A percentile compares a stretch with the other conserved stretches of the same genome.
phyloP scores from a whole-genome alignment of 2,888 invertebrate species.

The Metalampra italica region DNA sequence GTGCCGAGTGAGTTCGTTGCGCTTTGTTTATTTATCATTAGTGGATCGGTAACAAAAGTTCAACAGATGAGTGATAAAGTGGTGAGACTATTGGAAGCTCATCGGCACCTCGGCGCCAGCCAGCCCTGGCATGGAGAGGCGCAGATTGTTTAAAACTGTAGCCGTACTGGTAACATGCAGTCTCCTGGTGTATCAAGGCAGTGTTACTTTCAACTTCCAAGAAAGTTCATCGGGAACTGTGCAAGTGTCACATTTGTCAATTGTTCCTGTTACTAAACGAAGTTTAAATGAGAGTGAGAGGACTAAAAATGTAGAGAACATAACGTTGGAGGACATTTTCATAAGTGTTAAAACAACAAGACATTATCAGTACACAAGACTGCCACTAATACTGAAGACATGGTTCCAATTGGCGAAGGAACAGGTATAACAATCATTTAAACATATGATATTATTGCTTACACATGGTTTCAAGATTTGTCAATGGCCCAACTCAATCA shows the following conservation, averaged over 20 bases:
- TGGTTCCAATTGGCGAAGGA: conserved; percentile 96
- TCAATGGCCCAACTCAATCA: not conserved
- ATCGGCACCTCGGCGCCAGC: conserved; percentile 60
- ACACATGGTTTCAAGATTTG: too few relatives aligned
- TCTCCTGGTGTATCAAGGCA: conserved; percentile 80
- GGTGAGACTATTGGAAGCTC: conserved; percentile 46
- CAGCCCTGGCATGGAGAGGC: conserved; percentile 66
- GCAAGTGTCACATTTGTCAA: conserved; percentile 63
- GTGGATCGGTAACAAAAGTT: conserved; percentile 59
- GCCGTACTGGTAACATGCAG: conserved; percentile 77
- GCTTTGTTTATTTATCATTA: conserved; percentile 49
- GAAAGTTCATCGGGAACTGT: conserved; percentile 63
- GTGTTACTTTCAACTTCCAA: conserved; percentile 70
- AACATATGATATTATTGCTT: conserved; percentile 18
- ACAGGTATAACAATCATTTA: conserved; percentile 81
- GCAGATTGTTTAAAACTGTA: conserved; percentile 69
- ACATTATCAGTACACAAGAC: conserved; percentile 89
- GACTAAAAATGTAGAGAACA: conserved; percentile 69
- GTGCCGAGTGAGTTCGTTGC: conserved; percentile 20
- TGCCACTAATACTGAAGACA: conserved; percentile 93
- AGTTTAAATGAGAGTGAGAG: conserved; percentile 55
- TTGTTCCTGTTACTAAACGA: conserved; percentile 75
- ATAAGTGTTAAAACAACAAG: conserved; percentile 97
- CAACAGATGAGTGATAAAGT: conserved; percentile 72
- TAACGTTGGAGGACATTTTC: conserved; percentile 90